Evolutionary conservation across 2,888 invertebrate genomes (phyloP), one percentile per base, ranked within the genome.

Genomic region (Melieria crassipennis): DNA sequence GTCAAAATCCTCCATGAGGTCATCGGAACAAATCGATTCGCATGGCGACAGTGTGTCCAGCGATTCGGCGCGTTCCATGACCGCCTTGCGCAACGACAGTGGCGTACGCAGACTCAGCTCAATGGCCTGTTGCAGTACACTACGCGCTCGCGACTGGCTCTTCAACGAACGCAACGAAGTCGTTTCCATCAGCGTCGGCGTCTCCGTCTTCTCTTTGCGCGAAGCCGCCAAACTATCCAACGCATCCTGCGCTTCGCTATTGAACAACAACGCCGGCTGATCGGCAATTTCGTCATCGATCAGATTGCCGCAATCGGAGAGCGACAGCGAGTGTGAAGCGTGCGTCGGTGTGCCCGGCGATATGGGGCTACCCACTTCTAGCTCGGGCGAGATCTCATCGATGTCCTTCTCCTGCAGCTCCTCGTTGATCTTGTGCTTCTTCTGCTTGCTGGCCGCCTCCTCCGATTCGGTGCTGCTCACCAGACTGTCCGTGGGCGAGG

Each of bases 241-340:
- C 57, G 78, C 71, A 50, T 87, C 86, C 50, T 79, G 82, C 4
- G 82, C 79, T 67, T 90, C 89, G 85, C 92, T 92, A 82, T 92
- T 91, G 81, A 94, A 94, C 11, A 94, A 89, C 75, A 96, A 84
- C 1, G 92, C 95, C 10, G 96, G 96, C 82, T 96, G 96, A 87
- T 96, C 96, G 57, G 94, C 94, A 73, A 96, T 96, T 86, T 96
- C 96, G 79, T 96, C 96, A 80, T 96, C 96, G 74, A 92, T 91
- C 74, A 96, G 90, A 75, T 92, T 89, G 16, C 93, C 93, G 47
- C 82, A 85, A 77, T 94, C 94, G 0, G 94, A 94, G n/a, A 94
- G 87, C 0, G 94, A 94, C 0, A 94, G 86, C 0, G 94, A 94
- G 70, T 92, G 92, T 0, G 94, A 93, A 9, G 91, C 91, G 79